Percentiles rank a stretch among this genome's conserved stretches.
phyloP scores from a whole-genome alignment of 1,140 invertebrate genomes.

The Magallana ariakensis region DNA sequence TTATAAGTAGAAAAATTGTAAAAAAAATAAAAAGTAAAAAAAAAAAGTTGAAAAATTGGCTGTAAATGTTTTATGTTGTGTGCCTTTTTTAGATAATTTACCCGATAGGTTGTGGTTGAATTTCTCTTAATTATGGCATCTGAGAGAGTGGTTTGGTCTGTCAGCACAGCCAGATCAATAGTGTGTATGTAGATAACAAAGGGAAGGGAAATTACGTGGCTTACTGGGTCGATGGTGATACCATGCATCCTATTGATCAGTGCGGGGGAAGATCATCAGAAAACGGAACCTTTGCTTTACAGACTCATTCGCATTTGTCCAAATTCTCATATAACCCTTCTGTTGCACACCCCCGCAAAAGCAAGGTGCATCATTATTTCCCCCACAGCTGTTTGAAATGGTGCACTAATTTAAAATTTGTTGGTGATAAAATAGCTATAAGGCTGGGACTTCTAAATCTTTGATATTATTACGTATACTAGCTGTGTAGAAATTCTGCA shows the following conservation, averaged over 20 bases:
- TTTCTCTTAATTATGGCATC: conserved; percentile 13
- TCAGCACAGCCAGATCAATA: not conserved
- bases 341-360: not conserved
- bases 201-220: not conserved
- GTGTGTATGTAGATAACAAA: conserved; percentile 31
- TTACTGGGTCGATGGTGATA: conserved; percentile 24
- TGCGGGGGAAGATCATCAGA: conserved; percentile 30
- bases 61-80: too few species aligned
- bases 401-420: too few species aligned
- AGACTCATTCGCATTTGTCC: not conserved
- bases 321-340: not conserved
- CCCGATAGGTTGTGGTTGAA: not conserved
- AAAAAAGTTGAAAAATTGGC: too few species aligned
- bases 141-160: not conserved
- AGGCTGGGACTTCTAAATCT: too few species aligned
- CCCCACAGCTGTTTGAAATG: too few species aligned
- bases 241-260: conserved; percentile 10
- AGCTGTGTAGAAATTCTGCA: too few species aligned
- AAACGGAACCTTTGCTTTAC: not conserved
- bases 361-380: not conserved
- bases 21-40: too few species aligned
- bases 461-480: too few species aligned
- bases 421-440: too few species aligned
- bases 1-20: too few species aligned
- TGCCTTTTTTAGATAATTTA: not conserved